A percentile compares a stretch with the other conserved stretches of the same genome.
phyloP scores from a whole-genome alignment of 2,797 vertebrate genomes.

The Pipistrellus pygmaeus region DNA sequence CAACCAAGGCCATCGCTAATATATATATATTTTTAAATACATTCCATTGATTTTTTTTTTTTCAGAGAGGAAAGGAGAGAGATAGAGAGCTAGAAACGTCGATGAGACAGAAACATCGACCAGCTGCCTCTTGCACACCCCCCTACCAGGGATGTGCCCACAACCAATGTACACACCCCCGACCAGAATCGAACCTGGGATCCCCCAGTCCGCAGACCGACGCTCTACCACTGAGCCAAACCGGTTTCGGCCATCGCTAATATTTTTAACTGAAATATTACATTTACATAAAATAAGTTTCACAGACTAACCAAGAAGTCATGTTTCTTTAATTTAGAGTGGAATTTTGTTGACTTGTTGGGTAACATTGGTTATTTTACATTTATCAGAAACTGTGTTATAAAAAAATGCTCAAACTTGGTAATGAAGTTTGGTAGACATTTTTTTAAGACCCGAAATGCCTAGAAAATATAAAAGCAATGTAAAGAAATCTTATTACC shows the following conservation, averaged over 20 bases:
- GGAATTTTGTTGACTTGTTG: not conserved
- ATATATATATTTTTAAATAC: not conserved
- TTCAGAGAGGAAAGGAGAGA: too few species aligned
- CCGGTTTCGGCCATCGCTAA: too few species aligned
- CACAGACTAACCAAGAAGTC: not conserved
- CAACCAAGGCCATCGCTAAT: not conserved
- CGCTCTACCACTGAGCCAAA: too few species aligned
- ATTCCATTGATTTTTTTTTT: too few species aligned
- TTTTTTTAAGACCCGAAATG: not conserved
- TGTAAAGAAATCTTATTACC: not conserved
- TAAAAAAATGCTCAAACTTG: not conserved
- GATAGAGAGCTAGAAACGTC: too few species aligned
- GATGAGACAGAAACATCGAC: too few species aligned
- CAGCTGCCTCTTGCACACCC: too few species aligned
- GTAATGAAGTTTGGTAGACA: not conserved
- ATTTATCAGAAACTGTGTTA: not conserved
- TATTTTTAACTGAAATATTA: not conserved
- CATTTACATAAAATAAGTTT: constrained; percentile 10
- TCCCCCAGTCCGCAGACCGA: too few species aligned
- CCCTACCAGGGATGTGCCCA: too few species aligned
- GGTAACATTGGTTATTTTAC: not conserved
- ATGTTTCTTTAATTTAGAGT: not conserved
- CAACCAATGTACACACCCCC: too few species aligned
- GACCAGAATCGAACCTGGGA: too few species aligned
- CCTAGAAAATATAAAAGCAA: constrained; percentile 19